Conservation (phyloP, 2,797 vertebrate genomes). For the Uromys caudimaculatus region DNA sequence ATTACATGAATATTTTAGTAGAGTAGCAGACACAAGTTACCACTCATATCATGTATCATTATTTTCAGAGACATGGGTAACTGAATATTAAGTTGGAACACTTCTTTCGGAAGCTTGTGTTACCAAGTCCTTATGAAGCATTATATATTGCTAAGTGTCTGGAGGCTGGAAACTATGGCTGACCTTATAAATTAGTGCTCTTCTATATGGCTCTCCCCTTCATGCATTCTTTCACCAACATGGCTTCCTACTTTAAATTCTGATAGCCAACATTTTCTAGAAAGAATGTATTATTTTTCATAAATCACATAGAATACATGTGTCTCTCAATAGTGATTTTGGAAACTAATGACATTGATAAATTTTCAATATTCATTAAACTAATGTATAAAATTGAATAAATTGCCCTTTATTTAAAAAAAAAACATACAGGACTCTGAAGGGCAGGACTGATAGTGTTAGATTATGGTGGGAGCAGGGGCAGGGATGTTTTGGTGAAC, state of each 20-base stretch:
- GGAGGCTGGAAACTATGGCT: not conserved
- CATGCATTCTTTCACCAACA: not conserved
- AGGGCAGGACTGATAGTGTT: not conserved
- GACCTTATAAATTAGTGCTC: not conserved
- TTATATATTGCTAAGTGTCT: not conserved
- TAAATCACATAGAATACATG: conserved; percentile 26
- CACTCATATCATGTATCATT: not conserved
- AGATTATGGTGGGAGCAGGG: not conserved
- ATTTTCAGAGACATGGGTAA: conserved; percentile 33
- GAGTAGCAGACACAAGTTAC: not conserved
- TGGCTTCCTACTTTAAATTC: not conserved
- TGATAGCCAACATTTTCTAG: rapidly evolving
- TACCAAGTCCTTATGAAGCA: conserved; percentile 4
- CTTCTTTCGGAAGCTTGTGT: not conserved
- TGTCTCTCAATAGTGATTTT: conserved; percentile 43
- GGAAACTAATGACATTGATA: not conserved
- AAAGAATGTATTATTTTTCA: not conserved
- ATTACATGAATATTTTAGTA: not conserved
- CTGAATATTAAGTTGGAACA: conserved; percentile 39
- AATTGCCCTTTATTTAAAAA: not conserved
- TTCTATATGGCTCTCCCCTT: not conserved
- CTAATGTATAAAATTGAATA: not conserved
- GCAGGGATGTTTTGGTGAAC: not conserved
- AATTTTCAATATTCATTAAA: conserved; percentile 14
- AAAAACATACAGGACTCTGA: not conserved